Evolutionary conservation across 2,113 vertebrate species (phyloP), one percentile per base, ranked within the genome.

Genomic region (Muntiacus reevesi): DNA sequence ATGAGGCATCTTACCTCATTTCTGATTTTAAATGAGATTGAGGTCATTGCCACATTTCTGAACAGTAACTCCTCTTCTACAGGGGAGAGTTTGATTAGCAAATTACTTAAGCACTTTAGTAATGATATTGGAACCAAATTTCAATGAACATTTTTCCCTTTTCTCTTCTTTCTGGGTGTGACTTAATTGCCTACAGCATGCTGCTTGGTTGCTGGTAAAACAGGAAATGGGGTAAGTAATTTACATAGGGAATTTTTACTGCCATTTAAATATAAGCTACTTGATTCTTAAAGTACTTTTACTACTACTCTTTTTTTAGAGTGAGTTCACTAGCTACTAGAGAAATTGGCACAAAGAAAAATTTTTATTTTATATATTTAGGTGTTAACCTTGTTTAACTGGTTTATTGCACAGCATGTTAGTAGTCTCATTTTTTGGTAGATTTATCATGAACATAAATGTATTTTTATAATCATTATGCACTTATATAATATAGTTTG

Each of bases 141-240:
- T 98, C 85, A 97, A 78, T 98, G 90, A 67, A 27, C 11, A 92
- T 93, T 97, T 62, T 78, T 94, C 62, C 97, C 43, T 95, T 98
- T 85, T 92, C 23, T 93, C 67, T 97, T 97, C 55, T 98, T 98
- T 97, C 97, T 98, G 98, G 98, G 96, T 97, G 74, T 98, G 98
- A 95, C 96, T 98, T 95, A 91, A 87, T 97, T 97, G 96, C 94
- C 97, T 96, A 79, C 98, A 99, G 99, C 99, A 99, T 97, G 99
- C 99, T 98, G 99, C 99, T 64, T 99, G 99, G 99, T 98, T 99
- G 98, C 99, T 99, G 83, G 98, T 99, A 98, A 99, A 99, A 98
- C 99, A 99, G 98, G 99, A 99, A 98, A 96, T 99, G 97, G 99
- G 98, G 99, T 99, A 99, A 99, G 98, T 99, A 98, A 96, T 96